These are phyloP conservation scores for Nestor notabilis DNA, from an alignment of 2,113 vertebrate genomes.

Conservation along the genomic window DNA sequence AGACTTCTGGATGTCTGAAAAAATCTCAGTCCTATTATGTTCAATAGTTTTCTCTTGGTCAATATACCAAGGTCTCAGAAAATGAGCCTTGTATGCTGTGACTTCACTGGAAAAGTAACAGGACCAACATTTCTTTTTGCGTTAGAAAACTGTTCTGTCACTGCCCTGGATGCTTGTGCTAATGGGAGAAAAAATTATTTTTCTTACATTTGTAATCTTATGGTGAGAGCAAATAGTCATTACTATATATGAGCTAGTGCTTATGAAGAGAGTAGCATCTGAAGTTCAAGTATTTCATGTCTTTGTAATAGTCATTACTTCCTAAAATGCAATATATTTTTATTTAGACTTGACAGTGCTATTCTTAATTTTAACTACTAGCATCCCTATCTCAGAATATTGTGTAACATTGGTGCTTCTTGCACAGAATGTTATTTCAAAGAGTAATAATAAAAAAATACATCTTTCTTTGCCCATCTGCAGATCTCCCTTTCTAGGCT, in stretches of 20 bases:
- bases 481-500: not conserved
- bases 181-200: not conserved
- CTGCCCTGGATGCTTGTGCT: not conserved
- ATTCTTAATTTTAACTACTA: not conserved
- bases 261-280: not conserved
- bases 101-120: not conserved
- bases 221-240: not conserved
- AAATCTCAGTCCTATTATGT: not conserved
- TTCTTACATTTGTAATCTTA: not conserved
- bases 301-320: not conserved
- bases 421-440: not conserved
- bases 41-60: not conserved
- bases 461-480: not conserved
- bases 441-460: not conserved
- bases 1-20: not conserved
- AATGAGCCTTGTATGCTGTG: not conserved
- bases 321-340: not conserved
- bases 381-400: not conserved
- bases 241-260: not conserved
- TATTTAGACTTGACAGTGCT: not conserved
- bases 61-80: not conserved
- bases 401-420: not conserved
- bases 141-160: not conserved
- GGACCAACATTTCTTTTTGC: not conserved
- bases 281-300: not conserved